Base-by-base conservation (phyloP, 2,888 invertebrate genomes). In the Spodoptera picta region DNA sequence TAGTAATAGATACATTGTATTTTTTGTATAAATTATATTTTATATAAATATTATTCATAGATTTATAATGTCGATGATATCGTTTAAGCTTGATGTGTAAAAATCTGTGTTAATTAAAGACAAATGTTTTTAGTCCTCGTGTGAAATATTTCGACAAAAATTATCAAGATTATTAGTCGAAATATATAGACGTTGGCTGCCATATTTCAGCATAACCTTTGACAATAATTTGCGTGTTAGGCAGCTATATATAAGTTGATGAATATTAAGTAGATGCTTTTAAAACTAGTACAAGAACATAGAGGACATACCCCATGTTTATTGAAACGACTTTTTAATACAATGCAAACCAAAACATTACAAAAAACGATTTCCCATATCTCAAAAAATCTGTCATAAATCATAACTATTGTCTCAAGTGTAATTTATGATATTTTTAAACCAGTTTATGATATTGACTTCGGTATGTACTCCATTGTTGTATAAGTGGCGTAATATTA, bases 401-500 rank as follows among this genome's bases (percentile, higher is more conserved):
- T 85, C 85, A 83, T 42, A 48, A 52, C 53, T 70, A 81, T 87
- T 87, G 87, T 87, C 83, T 87, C 80, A 75, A 66, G 69, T 36
- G 64, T 73, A 80, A 80, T 79, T 83, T 83, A 85, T 85, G 80
- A 50, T 42, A 42, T 65, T 68, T 76, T 69, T 68, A 54, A 67
- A 85, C 82, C 82, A 84, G 83, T 84, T 82, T 70, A 60, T 52
- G 64, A 82, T 82, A 85, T 86, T 86, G 86, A 88, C 88, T 88
- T 84, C 86, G 87, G 87, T 87, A 77, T 87, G 86, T 87, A 70
- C 45, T 46, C 74, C 80, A 83, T 88, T 88, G 88, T 88, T 76
- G 57, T 56, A 67, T 70, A 87, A 88, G 88, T 88, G 81, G 84
- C 84, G 81, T 88, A 86, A 87, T 87, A 84, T 84, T 86, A 73